A percentile compares a stretch with the other conserved stretches of the same genome.
phyloP scores from a whole-genome alignment of 2,888 invertebrate genomes.

The Cryptocephalus primarius region DNA sequence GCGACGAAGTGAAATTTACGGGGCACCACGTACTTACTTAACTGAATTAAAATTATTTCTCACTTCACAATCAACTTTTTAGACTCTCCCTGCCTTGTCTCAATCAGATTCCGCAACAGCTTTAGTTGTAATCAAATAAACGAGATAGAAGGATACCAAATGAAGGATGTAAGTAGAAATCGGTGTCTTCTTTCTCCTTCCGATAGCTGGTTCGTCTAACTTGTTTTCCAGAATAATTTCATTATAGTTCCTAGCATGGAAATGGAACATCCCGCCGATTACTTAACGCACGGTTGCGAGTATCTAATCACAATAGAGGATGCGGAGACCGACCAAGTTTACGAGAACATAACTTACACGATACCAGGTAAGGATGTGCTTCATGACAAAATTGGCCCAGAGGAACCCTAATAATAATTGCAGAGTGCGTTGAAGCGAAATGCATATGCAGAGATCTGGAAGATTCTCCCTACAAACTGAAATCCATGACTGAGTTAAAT shows the following conservation, averaged over 20 bases:
- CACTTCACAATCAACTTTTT: conserved; percentile 1
- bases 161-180: conserved; percentile 5
- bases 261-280: neutral
- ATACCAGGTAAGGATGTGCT: neutral
- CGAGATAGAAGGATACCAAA: conserved; percentile 5
- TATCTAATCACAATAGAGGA: neutral
- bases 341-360: neutral
- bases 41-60: too few relatives aligned
- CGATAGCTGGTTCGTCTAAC: too few relatives aligned
- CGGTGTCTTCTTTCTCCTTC: too few relatives aligned
- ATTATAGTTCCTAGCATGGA: neutral
- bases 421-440: conserved; percentile 14
- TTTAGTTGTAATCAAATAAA: conserved; percentile 10
- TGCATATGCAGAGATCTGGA: conserved; percentile 7
- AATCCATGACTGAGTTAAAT: conserved; percentile 2
- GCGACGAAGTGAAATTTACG: too few relatives aligned
- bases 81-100: conserved; percentile 6
- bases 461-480: conserved; percentile 9
- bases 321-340: neutral
- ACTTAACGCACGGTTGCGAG: neutral
- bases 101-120: conserved; percentile 7
- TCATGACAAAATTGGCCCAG: neutral
- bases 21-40: too few relatives aligned
- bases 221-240: neutral
- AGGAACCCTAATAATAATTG: neutral